Percentiles rank a stretch among this genome's conserved stretches.
phyloP scores from a whole-genome alignment of 2,113 vertebrate species.

The Rhineura floridana region DNA sequence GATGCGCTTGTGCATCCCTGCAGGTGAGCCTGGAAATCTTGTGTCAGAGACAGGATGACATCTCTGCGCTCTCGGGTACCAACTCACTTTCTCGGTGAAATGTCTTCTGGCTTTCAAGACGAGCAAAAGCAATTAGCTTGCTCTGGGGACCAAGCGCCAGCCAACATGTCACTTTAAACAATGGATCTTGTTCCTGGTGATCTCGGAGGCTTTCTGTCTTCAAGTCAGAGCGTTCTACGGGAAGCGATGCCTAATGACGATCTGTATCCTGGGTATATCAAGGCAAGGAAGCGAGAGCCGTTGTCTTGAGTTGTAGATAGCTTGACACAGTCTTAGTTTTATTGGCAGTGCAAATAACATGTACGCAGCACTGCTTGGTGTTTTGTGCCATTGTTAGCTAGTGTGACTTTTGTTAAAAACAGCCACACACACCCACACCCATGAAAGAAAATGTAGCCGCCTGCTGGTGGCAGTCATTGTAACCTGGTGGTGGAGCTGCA shows the following conservation, averaged over 20 bases:
- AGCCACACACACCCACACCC: too few species aligned
- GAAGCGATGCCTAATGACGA: neutral
- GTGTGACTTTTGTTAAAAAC: too few species aligned
- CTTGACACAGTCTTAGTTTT: rapidly evolving
- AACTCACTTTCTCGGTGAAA: conserved; percentile 28
- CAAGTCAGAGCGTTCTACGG: conserved; percentile 22
- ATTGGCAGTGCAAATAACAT: neutral
- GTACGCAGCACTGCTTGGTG: neutral
- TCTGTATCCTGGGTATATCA: neutral
- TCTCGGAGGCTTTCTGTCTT: conserved; percentile 22
- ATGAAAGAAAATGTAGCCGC: neutral
- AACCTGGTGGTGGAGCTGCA: neutral
- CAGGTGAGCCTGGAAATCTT: neutral
- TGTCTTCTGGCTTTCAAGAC: conserved; percentile 48
- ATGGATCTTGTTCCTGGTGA: conserved; percentile 41
- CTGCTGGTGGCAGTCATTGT: neutral
- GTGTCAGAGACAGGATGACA: neutral
- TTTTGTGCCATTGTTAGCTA: neutral
- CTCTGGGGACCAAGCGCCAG: conserved; percentile 47
- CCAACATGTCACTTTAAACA: conserved; percentile 54
- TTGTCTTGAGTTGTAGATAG: rapidly evolving
- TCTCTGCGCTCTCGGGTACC: conserved; percentile 18
- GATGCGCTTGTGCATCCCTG: neutral
- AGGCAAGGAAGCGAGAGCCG: neutral
- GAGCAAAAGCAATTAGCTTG: conserved; percentile 52